phyloP scores from a whole-genome alignment of 2,113 vertebrate species.

The Asarcornis scutulata region DNA sequence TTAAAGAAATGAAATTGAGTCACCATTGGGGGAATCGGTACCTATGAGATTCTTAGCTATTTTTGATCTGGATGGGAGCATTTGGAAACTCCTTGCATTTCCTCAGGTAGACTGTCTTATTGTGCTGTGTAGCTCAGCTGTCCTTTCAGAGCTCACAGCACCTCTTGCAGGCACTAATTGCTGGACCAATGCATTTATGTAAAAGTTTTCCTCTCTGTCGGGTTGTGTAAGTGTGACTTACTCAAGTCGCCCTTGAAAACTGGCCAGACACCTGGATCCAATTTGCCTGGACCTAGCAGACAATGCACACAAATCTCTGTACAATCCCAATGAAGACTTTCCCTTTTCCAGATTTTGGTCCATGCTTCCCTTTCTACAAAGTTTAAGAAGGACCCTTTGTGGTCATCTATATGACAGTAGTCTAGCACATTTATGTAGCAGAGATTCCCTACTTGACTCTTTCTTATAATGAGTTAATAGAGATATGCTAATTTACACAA shows the following conservation, averaged over 20 bases:
- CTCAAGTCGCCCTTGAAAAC: background rate
- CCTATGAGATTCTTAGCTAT: background rate
- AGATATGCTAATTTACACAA: background rate
- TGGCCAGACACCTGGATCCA: background rate
- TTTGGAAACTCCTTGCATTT: background rate
- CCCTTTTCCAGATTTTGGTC: background rate
- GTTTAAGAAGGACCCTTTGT: background rate
- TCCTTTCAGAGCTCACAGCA: background rate
- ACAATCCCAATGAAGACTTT: background rate
- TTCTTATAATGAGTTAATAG: background rate
- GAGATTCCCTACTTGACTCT: background rate
- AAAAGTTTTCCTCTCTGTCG: background rate
- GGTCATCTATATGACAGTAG: background rate
- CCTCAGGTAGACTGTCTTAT: background rate
- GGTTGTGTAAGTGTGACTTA: background rate
- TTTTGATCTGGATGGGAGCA: background rate
- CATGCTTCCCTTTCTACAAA: background rate
- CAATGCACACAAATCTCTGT: background rate
- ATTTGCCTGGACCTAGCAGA: slow-evolving; percentile 14
- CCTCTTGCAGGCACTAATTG: background rate
- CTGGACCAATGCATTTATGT: background rate
- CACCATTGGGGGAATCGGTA: background rate
- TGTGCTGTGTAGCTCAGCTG: background rate
- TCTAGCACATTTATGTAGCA: background rate
- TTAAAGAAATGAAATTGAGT: background rate